Percentiles rank a stretch among this genome's conserved stretches.
Conservation (phyloP, 2,113 vertebrate genomes). For the Macquaria ambigua region DNA sequence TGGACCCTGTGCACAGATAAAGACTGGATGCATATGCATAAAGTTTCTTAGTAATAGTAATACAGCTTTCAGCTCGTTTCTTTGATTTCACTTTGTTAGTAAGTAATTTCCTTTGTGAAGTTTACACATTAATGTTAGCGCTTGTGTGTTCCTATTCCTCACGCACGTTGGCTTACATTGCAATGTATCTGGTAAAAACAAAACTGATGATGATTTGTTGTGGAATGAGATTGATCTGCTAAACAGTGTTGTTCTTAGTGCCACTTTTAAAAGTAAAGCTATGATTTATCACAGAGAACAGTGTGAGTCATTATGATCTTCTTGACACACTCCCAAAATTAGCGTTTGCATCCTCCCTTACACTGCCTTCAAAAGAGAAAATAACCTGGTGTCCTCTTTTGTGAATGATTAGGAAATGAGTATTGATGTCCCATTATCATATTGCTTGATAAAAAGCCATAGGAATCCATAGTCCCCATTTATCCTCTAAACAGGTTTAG, state of each 20-base stretch:
- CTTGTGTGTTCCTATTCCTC: background rate
- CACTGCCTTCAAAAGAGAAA: background rate
- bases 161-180: background rate
- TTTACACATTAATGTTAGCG: background rate
- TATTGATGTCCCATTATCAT: background rate
- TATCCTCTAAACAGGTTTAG: background rate
- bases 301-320: background rate
- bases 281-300: background rate
- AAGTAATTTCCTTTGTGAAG: background rate
- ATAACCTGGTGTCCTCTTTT: background rate
- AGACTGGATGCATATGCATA: background rate
- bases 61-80: background rate
- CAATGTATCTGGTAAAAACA: background rate
- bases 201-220: background rate
- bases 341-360: background rate
- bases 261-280: background rate
- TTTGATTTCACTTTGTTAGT: background rate
- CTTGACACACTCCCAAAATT: background rate
- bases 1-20: background rate
- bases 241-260: background rate
- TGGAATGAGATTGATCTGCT: background rate
- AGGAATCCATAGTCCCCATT: constrained; percentile 8
- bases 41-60: background rate
- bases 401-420: background rate
- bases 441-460: background rate